phyloP scores from a whole-genome alignment of 2,113 vertebrate genomes.

The Diphyllodes magnificus region DNA sequence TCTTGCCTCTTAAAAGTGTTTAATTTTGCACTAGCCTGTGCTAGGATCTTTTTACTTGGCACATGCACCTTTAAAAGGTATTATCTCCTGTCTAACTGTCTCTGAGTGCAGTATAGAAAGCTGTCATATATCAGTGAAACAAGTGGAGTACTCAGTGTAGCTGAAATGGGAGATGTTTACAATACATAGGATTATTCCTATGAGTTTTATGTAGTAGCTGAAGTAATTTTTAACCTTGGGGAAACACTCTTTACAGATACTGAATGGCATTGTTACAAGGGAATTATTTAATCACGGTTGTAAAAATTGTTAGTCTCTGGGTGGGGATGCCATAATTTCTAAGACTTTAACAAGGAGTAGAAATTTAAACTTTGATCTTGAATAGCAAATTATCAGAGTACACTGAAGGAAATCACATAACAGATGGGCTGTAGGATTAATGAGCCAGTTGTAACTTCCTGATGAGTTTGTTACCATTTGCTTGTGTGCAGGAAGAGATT shows the following conservation, averaged over 20 bases:
- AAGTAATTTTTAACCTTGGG: not conserved
- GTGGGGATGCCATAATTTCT: not conserved
- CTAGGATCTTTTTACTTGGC: not conserved
- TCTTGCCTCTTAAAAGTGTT: not conserved
- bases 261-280: not conserved
- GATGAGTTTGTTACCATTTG: conserved; percentile 25
- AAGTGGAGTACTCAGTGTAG: not conserved
- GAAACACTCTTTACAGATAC: not conserved
- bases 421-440: conserved; percentile 32
- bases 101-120: not conserved
- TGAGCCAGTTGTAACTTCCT: not conserved
- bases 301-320: not conserved
- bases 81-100: not conserved
- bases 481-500: conserved; percentile 27
- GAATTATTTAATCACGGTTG: not conserved
- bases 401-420: conserved; percentile 4
- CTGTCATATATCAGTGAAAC: not conserved
- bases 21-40: not conserved
- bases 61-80: not conserved
- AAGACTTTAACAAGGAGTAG: not conserved
- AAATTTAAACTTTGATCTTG: not conserved
- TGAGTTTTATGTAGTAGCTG: not conserved
- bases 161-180: not conserved
- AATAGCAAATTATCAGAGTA: not conserved
- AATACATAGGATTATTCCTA: not conserved